Percentiles rank a stretch among this genome's conserved stretches.
These are phyloP conservation scores for Rhinichthys klamathensis DNA, from an alignment of 2,113 vertebrate species.

Conservation along the genomic window DNA sequence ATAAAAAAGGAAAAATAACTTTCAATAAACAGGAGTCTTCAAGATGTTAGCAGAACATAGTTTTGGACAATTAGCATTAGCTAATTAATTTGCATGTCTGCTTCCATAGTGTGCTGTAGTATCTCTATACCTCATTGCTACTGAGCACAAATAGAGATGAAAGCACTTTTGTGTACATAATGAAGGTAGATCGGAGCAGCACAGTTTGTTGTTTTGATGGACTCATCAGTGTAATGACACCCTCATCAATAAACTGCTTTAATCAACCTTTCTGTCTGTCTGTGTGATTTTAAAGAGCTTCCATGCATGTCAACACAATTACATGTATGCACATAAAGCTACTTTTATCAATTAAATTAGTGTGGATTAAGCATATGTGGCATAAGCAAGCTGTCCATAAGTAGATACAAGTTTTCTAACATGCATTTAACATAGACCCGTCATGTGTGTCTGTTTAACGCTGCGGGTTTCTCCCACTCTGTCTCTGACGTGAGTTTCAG, in stretches of 20 bases:
- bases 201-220: constrained; percentile 38
- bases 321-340: neutral
- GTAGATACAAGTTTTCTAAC: constrained; percentile 21
- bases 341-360: neutral
- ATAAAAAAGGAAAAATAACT: constrained; percentile 26
- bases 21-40: constrained; percentile 23
- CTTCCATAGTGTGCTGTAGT: constrained; percentile 34
- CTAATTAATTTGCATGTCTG: constrained; percentile 19
- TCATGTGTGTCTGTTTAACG: constrained; percentile 33
- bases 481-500: constrained; percentile 57
- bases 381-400: neutral
- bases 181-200: neutral
- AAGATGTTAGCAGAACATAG: neutral
- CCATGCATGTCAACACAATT: neutral
- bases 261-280: constrained; percentile 42
- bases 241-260: constrained; percentile 57
- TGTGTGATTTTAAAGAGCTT: neutral
- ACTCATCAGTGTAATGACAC: constrained; percentile 39
- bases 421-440: neutral
- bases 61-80: constrained; percentile 15
- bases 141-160: constrained; percentile 48
- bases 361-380: neutral
- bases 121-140: constrained; percentile 23
- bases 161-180: constrained; percentile 53
- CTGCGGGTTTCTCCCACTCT: constrained; percentile 49